Conservation (phyloP, 2,888 invertebrate genomes). For the Microplitis manilae region DNA sequence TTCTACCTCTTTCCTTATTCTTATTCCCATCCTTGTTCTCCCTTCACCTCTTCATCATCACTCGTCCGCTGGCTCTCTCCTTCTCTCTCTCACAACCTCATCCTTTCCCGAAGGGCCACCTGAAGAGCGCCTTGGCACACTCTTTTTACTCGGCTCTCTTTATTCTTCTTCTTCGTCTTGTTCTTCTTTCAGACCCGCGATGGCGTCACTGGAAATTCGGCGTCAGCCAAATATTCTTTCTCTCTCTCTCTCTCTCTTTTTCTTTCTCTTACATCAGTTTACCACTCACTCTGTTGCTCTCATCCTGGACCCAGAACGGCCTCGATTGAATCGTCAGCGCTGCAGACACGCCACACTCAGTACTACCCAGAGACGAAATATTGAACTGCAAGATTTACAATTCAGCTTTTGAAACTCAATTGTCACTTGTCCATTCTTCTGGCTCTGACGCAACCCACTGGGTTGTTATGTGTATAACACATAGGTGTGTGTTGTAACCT, state of each 20-base stretch:
- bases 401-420: background rate
- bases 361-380: constrained; percentile 9
- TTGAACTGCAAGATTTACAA: constrained; percentile 14
- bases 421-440: constrained; percentile 1
- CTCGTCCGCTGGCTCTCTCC: background rate
- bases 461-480: background rate
- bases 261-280: background rate
- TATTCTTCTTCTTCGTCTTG: background rate
- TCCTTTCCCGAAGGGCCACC: constrained; percentile 22
- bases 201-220: constrained; percentile 37
- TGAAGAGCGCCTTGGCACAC: constrained; percentile 12
- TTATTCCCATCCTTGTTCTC: constrained; percentile 19
- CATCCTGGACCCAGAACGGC: too few species aligned
- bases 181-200: background rate
- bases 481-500: background rate
- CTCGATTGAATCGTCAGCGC: constrained; percentile 35
- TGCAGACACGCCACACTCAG: constrained; percentile 13
- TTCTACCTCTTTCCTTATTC: constrained; percentile 9
- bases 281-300: too few species aligned
- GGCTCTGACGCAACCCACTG: background rate
- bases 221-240: background rate
- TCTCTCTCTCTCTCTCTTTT: background rate
- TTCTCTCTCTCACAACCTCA: constrained; percentile 16
- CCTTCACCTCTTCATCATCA: constrained; percentile 40
- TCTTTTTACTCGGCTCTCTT: constrained; percentile 19